phyloP scores from a whole-genome alignment of 2,797 vertebrate genomes.

The Pipistrellus kuhlii region DNA sequence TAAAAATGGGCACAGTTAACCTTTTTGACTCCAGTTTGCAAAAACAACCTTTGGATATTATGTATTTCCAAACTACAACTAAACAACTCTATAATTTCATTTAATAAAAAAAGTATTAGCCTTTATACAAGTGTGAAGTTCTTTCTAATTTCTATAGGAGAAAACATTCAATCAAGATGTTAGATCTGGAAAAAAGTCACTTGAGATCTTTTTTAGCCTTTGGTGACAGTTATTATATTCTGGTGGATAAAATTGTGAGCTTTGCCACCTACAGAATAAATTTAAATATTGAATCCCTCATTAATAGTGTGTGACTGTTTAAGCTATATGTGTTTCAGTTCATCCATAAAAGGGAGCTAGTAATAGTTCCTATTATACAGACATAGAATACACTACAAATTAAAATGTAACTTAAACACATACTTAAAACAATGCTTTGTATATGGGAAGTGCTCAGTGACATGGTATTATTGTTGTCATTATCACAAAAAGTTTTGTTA shows the following conservation, averaged over 20 bases:
- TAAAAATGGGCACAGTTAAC: not conserved
- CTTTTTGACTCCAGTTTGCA: not conserved
- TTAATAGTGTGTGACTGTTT: not conserved
- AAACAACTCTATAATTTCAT: not conserved
- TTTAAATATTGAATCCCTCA: not conserved
- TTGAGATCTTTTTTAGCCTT: not conserved
- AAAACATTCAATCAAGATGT: not conserved
- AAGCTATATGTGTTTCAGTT: not conserved
- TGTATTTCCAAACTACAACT: not conserved
- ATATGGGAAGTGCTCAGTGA: not conserved
- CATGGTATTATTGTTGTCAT: not conserved
- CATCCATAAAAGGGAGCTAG: not conserved
- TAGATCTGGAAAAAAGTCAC: not conserved
- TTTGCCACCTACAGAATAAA: not conserved
- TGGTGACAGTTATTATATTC: not conserved
- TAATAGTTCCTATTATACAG: not conserved
- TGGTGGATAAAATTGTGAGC: not conserved
- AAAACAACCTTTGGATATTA: not conserved
- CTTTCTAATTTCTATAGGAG: not conserved
- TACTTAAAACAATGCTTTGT: not conserved
- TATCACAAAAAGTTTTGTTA: not conserved
- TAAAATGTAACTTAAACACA: not conserved
- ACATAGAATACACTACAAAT: not conserved
- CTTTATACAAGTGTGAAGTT: not conserved
- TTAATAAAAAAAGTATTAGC: not conserved